Evolutionary conservation across 2,888 invertebrate species (phyloP), one percentile per base, ranked within the genome.

Genomic region (Zygogramma bicolorata): DNA sequence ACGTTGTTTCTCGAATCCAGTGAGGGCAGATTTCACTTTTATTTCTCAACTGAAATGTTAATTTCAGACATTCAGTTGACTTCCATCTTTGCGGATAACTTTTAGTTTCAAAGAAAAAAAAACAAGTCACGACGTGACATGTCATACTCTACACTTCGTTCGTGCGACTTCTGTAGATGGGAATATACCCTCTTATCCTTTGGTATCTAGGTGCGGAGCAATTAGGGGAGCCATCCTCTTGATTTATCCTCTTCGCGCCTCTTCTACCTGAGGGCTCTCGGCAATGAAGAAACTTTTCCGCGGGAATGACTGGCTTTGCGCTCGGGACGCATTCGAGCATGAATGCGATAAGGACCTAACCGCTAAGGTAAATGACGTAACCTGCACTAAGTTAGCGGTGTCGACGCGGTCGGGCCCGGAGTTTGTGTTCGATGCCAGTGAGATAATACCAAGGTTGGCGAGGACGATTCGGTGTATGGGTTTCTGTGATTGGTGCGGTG

Each of bases 321-420:
- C 79, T 82, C 75, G 79, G 73, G 80, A 84, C 80, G 82, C 85
- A 82, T 76, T 84, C 83, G 83, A 84, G 85, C 83, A 85, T 85
- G 83, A 86, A 86, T 85, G 85, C 85, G 86, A 86, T 86, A 86
- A 86, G 86, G 82, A 84, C 77, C 81, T 76, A 75, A 77, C 80
- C 80, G 80, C 80, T 75, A 81, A 84, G 83, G 84, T 84, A 82
- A 79, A 82, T 80, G 81, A 77, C 71, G 77, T 75, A 77, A 78
- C 79, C 78, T 78, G 75, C 46, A 60, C 67, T 63, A 59, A 61
- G 46, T 62, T 68, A 42, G 68, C 71, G 68, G 65, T 57, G 65
- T 67, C 73, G 61, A 66, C 67, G 53, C 65, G 68, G 66, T 59
- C 66, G 59, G 20, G 18, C 25, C 20, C 18, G 38, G 31, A 66